These are phyloP conservation scores for Camponotus floridanus DNA, from an alignment of 1,140 invertebrate species.

Conservation along the genomic window DNA sequence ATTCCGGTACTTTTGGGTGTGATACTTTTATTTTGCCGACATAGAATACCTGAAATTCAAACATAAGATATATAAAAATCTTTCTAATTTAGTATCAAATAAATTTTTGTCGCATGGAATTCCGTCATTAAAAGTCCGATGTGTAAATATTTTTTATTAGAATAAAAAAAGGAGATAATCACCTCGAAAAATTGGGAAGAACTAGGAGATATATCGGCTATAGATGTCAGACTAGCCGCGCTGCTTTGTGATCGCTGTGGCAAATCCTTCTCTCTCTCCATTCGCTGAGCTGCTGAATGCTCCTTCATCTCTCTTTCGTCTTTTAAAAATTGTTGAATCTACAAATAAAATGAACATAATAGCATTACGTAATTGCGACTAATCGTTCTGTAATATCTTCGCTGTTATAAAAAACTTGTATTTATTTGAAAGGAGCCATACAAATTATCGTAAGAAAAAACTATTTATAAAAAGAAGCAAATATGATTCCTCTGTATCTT, in stretches of 20 bases:
- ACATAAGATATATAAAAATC: neutral
- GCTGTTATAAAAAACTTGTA: neutral
- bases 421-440: neutral
- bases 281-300: slow-evolving; percentile 85
- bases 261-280: slow-evolving; percentile 79
- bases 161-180: slow-evolving; percentile 65
- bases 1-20: slow-evolving; percentile 94
- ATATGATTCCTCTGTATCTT: too few relatives aligned
- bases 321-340: slow-evolving; percentile 90
- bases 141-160: neutral
- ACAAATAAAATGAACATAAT: slow-evolving; percentile 49
- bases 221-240: slow-evolving; percentile 89
- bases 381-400: neutral
- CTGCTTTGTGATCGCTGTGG: slow-evolving; percentile 88
- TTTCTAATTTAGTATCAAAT: neutral
- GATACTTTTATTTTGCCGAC: slow-evolving; percentile 95
- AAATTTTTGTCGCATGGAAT: neutral
- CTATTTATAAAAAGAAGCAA: too few relatives aligned
- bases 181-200: slow-evolving; percentile 95
- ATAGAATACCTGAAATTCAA: slow-evolving; percentile 91
- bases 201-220: slow-evolving; percentile 93
- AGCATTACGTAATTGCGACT: slow-evolving; percentile 7
- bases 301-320: slow-evolving; percentile 88
- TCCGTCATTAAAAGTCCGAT: neutral
- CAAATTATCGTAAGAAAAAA: neutral